Evolutionary conservation across 2,888 invertebrate species (phyloP).

Genomic region (Hipparchia sbordonii): DNA sequence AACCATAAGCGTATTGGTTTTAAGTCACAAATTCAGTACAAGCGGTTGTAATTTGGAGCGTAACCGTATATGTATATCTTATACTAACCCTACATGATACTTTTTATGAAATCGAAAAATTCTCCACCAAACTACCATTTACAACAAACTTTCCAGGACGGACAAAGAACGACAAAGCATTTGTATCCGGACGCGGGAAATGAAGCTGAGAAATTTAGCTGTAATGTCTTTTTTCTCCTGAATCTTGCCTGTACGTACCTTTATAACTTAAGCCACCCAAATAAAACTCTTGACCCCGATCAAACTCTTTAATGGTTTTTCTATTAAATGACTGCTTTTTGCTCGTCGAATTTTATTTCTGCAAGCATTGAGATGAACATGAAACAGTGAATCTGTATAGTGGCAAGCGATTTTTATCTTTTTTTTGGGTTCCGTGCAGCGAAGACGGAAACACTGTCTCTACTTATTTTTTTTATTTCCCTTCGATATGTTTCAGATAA

Average conservation of each 20-base stretch:
- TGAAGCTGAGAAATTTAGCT: neutral
- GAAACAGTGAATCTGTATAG: neutral
- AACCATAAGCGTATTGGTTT: too few species aligned
- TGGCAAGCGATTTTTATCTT: neutral
- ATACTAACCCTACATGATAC: too few species aligned
- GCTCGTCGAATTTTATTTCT: slow-evolving; percentile 30
- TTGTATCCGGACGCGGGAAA: neutral
- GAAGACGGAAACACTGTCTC: too few species aligned
- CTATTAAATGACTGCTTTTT: slow-evolving; percentile 30
- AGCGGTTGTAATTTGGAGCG: too few species aligned
- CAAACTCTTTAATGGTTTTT: neutral
- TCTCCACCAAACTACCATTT: neutral
- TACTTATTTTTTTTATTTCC: too few species aligned
- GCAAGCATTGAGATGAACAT: slow-evolving; percentile 13
- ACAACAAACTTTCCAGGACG: neutral
- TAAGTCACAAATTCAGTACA: too few species aligned
- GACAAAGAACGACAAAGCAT: neutral
- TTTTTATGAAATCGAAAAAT: neutral
- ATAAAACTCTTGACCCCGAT: neutral
- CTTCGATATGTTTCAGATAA: too few species aligned
- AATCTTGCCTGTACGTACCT: neutral
- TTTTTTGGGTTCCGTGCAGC: neutral
- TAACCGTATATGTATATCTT: too few species aligned
- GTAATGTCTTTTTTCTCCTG: slow-evolving; percentile 12
- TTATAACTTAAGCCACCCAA: neutral